Base-by-base conservation (phyloP, 2,113 vertebrate genomes). In the Petrocephalus microphthalmus region DNA sequence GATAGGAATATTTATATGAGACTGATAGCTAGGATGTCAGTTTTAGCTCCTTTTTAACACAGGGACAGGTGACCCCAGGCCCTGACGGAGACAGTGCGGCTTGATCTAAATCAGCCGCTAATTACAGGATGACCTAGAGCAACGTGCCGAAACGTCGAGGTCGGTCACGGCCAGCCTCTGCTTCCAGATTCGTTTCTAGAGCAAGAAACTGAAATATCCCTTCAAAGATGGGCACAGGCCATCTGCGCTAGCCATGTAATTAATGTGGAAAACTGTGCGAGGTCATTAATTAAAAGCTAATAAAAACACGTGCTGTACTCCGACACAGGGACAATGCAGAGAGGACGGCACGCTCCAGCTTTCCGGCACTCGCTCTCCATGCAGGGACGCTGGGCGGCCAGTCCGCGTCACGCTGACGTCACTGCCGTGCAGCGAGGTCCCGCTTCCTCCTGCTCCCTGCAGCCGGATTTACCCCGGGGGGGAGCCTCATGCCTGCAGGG, bases 261-360 rank as follows among this genome's bases (percentile, higher is more conserved):
- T 54, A 85, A 85, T 85, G 25, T 54, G 84, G 52, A 85, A 54
- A 85, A 49, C 81, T 85, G 52, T 25, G 49, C 51, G 33, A 85
- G 52, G 84, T 85, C 84, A 85, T 85, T 56, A 54, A 85, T 54
- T 85, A 85, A 54, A 85, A 56, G n/a, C n/a, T 85, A 85, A 85
- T 85, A 22, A 85, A 33, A 29, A 56, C n/a, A 45, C n/a, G 49
- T 49, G 37, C 42, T 42, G 42, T 22, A 47, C 19, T 83, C 47
- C 20, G 47, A 49, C 17, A 19, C 42, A 10, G 81, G 60, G 81
- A 83, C 47, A 49, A 8, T 42, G 22, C 37, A 8, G 81, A 83
- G 25, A 29, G 81, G 45, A n/a, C 81, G 11, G 60, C 60, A 29
- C 60, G 60, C 60, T 67, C 60, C 60, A 29, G 60, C 60, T 29